A percentile compares a stretch with the other conserved stretches of the same genome.
Evolutionary conservation across 2,113 vertebrate species (phyloP).

Genomic region (Sturnira hondurensis): DNA sequence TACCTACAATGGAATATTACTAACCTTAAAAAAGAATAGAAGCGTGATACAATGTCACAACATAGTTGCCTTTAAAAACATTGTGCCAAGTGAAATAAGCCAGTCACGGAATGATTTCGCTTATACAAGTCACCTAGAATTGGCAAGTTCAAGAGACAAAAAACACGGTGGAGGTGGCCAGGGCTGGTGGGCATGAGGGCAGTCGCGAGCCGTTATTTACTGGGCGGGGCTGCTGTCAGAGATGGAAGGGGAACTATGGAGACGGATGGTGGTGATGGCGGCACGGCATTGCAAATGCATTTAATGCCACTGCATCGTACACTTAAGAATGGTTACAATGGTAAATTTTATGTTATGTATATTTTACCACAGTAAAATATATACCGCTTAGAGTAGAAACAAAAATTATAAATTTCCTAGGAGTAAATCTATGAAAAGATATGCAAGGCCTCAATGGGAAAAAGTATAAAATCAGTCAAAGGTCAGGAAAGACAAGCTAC

Average conservation of each 20-base stretch:
- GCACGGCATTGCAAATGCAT: background rate
- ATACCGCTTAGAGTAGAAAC: background rate
- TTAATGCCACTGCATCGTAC: background rate
- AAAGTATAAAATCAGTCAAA: background rate
- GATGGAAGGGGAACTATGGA: background rate
- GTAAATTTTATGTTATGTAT: background rate
- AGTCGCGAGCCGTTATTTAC: background rate
- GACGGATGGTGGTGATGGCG: background rate
- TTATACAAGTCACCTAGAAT: background rate
- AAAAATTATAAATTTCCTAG: background rate
- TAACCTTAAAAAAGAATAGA: background rate
- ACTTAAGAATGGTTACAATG: background rate
- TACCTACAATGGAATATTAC: background rate
- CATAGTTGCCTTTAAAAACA: background rate
- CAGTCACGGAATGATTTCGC: background rate
- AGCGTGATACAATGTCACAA: background rate
- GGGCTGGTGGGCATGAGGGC: background rate
- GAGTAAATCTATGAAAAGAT: background rate
- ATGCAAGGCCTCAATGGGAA: background rate
- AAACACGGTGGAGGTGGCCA: background rate
- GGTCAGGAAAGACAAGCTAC: background rate
- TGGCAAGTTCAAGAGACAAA: background rate
- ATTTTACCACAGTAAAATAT: background rate
- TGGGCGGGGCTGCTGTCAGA: background rate
- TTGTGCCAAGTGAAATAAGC: background rate